Conservation (phyloP, 2,888 invertebrate species). For the Hanleya hanleyi region DNA sequence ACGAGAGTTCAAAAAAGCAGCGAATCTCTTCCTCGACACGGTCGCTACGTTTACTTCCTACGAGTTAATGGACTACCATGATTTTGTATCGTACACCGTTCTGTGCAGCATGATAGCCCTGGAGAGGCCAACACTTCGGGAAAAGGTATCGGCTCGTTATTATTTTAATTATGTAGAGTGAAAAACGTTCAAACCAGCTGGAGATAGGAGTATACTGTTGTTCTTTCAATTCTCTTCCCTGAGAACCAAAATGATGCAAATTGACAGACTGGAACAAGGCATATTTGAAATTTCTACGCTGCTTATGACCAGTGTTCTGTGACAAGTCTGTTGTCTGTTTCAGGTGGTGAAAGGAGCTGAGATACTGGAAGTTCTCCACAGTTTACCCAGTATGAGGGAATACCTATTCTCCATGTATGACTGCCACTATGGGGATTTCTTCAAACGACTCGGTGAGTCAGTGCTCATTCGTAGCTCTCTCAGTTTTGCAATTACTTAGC, state of each 20-base stretch:
- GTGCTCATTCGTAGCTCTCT: neutral
- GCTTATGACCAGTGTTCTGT: neutral
- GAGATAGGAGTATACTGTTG: no score
- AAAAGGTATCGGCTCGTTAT: slow-evolving; percentile 77
- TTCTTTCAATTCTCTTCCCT: no score
- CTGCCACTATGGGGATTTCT: slow-evolving; percentile 96
- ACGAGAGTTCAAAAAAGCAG: slow-evolving; percentile 95
- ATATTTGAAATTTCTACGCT: neutral
- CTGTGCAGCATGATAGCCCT: slow-evolving; percentile 88
- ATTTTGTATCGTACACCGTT: slow-evolving; percentile 86
- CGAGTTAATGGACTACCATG: slow-evolving; percentile 98
- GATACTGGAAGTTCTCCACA: slow-evolving; percentile 87
- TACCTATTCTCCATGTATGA: slow-evolving; percentile 90
- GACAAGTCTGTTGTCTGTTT: slow-evolving; percentile 27
- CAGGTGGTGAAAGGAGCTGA: slow-evolving; percentile 84
- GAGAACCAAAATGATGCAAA: no score
- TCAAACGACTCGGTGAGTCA: slow-evolving; percentile 80
- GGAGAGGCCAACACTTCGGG: slow-evolving; percentile 84
- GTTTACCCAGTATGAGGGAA: slow-evolving; percentile 80
- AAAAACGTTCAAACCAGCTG: neutral
- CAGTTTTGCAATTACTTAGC: no score
- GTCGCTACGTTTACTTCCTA: slow-evolving; percentile 99
- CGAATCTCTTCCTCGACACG: slow-evolving; percentile 95
- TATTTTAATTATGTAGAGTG: neutral
- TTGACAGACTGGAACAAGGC: no score